Evolutionary conservation across 2,797 vertebrate species (phyloP), one percentile per base, ranked within the genome.

Genomic region (Vireo griseus): DNA sequence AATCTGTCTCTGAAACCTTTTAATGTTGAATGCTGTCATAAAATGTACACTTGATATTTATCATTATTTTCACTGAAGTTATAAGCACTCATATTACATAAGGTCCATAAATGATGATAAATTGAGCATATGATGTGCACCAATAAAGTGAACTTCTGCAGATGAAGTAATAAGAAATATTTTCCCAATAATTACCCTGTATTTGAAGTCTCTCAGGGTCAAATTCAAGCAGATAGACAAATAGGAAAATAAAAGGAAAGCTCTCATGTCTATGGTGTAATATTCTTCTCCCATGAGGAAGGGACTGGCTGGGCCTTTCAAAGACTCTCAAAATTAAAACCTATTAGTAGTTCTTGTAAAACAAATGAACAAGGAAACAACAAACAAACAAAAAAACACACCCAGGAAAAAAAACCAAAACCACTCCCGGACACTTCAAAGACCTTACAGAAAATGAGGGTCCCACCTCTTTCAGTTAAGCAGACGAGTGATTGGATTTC

Each of bases 1-100:
- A 94, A 92, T 73, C 29, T 57, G 18, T 33, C 47, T 88, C 52
- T 85, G 57, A 65, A 96, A 95, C 16, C 6, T 74, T 75, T 93
- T 93, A 52, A 82, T 76, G 28, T 74, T 33, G 10, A 74, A 16
- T 19, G 19, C 29, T 86, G 21, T 33, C 55, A 33, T 45, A 54
- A 97, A 81, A 50, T 8, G 33, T 10, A 57, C 25, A 42, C 37
- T 62, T 82, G 19, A 66, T 85, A 87, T 62, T 91, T 87, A 45
- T 59, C 73, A 55, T 59, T 68, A 72, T 52, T 66, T 86, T 62
- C 83, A 59, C 69, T 44, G 44, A 82, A 78, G 61, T 57, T 45
- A 65, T 29, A 67, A 85, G 33, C 44, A 68, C 83, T 47, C 37
- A 33, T 33, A 44, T 48, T 37, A 74, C 40, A 50, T 77, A 40